Percentiles rank a stretch among this genome's conserved stretches.
These are phyloP conservation scores for Phacellophora camtschatica DNA, from an alignment of 30 jellyfish, hydroid and myxozoan species.

Conservation along the genomic window DNA sequence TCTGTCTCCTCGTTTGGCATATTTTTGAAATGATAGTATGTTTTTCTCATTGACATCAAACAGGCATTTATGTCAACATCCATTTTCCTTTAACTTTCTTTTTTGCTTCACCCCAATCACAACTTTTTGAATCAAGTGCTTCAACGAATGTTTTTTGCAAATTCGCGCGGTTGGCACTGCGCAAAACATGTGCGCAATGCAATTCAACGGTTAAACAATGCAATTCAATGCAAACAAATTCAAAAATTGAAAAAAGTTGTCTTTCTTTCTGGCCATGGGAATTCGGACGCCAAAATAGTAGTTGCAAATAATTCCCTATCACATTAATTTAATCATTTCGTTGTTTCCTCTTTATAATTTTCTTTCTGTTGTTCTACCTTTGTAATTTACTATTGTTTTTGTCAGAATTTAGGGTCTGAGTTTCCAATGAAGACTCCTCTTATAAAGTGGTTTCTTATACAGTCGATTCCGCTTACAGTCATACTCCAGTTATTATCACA, in stretches of 20 bases:
- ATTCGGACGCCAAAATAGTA: no score
- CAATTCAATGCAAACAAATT: not conserved
- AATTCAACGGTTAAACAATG: not conserved
- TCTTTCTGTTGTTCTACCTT: no score
- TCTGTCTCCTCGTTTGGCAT: conserved; percentile 18
- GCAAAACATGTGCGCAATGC: conserved; percentile 32
- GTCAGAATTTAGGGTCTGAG: no score
- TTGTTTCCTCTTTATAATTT: no score
- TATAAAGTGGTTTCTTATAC: no score
- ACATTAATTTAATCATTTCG: no score
- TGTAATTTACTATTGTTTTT: no score
- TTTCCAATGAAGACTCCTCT: no score
- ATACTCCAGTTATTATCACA: no score
- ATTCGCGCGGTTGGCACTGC: conserved; percentile 30
- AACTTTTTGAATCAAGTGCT: not conserved
- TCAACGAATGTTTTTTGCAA: conserved; percentile 18
- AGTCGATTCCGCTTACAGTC: no score
- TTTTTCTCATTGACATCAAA: conserved; percentile 21
- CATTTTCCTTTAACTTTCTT: not conserved
- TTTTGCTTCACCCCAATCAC: not conserved
- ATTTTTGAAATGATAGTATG: conserved; percentile 14
- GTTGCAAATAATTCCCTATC: no score
- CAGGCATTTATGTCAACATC: conserved; percentile 38
- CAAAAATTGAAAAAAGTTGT: not conserved
- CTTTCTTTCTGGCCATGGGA: no score